A percentile compares a stretch with the other conserved stretches of the same genome.
These are phyloP conservation scores for Ciconia stormi DNA, from an alignment of 2,113 vertebrate genomes.

Conservation along the genomic window DNA sequence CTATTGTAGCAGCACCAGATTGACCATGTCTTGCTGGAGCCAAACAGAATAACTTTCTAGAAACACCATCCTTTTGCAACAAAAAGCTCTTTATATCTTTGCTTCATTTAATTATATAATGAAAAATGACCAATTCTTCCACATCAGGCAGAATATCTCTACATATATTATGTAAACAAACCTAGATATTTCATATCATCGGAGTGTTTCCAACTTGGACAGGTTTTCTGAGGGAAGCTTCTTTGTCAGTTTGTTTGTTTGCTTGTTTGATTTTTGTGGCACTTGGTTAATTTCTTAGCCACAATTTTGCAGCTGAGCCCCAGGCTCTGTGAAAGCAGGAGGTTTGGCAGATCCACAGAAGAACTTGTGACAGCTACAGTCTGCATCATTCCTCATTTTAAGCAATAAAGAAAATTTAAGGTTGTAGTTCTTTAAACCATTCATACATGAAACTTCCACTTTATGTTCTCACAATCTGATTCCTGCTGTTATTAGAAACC, in stretches of 20 bases:
- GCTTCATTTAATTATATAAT: not conserved
- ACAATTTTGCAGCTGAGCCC: not conserved
- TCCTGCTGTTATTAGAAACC: slow-evolving; percentile 26
- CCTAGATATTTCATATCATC: not conserved
- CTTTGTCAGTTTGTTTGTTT: not conserved
- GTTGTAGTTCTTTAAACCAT: not conserved
- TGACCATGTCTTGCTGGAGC: not conserved
- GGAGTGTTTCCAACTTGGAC: not conserved
- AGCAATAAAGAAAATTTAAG: not conserved
- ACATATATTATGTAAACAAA: not conserved
- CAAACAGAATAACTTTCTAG: not conserved
- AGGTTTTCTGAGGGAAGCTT: not conserved
- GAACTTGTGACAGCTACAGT: not conserved
- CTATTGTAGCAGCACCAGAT: not conserved
- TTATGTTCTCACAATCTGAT: slow-evolving; percentile 23
- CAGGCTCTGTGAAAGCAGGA: not conserved
- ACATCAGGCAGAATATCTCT: not conserved
- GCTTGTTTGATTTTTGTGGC: not conserved
- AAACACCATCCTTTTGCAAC: not conserved
- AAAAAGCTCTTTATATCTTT: not conserved
- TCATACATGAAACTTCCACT: not conserved
- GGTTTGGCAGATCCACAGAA: not conserved
- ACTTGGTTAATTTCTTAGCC: not conserved
- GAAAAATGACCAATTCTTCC: not conserved
- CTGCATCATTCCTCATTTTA: slow-evolving; percentile 8